Conservation (phyloP, 2,888 invertebrate genomes). For the Limnephilus rhombicus region DNA sequence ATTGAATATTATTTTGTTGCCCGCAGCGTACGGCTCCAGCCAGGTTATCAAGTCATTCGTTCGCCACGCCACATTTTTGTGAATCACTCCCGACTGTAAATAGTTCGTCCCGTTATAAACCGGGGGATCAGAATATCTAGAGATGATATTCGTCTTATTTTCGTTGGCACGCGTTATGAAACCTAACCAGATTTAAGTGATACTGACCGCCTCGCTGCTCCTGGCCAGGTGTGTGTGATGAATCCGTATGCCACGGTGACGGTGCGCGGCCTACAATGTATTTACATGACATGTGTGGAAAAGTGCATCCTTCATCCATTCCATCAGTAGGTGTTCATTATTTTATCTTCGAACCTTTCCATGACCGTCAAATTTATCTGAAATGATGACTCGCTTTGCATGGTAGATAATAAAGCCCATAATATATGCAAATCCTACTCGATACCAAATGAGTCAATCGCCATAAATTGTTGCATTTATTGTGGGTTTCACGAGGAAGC, state of each 20-base stretch:
- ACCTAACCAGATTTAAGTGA: background rate
- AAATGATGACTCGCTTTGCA: background rate
- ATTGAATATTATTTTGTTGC: background rate
- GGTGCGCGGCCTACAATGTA: background rate
- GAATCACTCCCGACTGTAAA: conserved; percentile 3
- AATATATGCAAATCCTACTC: background rate
- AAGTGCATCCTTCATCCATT: background rate
- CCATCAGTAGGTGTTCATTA: background rate
- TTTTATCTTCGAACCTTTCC: background rate
- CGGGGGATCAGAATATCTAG: conserved; percentile 8
- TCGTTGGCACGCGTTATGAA: background rate
- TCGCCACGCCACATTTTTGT: background rate
- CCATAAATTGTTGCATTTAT: background rate
- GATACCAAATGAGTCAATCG: background rate
- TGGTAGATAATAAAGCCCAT: background rate
- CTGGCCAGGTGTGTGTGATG: background rate
- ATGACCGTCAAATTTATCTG: background rate
- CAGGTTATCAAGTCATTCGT: background rate
- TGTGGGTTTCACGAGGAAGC: background rate
- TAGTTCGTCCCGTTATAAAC: conserved; percentile 22
- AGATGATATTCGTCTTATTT: background rate
- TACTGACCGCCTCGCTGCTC: background rate
- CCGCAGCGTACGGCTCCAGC: background rate
- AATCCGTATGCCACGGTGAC: background rate
- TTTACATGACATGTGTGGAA: background rate